A percentile compares a stretch with the other conserved stretches of the same genome.
Evolutionary conservation across 2,797 vertebrate species (phyloP).

Genomic region (Pelobates cultripes): DNA sequence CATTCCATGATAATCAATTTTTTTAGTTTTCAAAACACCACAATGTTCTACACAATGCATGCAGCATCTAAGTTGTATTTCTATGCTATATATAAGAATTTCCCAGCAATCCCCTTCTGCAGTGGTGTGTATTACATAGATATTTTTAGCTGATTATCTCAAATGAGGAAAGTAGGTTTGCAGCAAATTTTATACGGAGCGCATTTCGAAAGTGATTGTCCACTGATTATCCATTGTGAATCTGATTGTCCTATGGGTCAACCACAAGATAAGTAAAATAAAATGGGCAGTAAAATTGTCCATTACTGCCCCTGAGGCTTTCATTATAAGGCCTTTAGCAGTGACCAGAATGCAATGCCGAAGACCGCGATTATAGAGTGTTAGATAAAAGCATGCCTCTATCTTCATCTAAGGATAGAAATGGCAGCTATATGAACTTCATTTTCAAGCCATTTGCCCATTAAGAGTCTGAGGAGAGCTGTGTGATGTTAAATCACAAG

Average conservation of each 20-base stretch:
- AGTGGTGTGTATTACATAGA: too few relatives aligned
- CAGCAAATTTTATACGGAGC: conserved; percentile 5
- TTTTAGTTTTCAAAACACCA: too few relatives aligned
- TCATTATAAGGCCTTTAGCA: conserved; percentile 30
- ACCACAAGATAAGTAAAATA: conserved; percentile 22
- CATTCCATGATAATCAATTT: too few relatives aligned
- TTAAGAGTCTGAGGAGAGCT: conserved; percentile 49
- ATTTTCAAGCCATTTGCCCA: conserved; percentile 54
- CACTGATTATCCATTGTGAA: conserved; percentile 51
- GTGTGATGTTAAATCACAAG: conserved; percentile 51
- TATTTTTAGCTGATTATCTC: too few relatives aligned
- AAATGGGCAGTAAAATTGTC: conserved; percentile 42
- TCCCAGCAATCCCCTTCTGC: too few relatives aligned
- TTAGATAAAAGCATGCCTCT: conserved; percentile 43
- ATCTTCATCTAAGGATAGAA: conserved; percentile 33
- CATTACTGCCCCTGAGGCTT: conserved; percentile 43
- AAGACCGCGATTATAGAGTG: conserved; percentile 17
- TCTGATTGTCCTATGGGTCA: conserved; percentile 34
- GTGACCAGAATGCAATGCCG: conserved; percentile 4
- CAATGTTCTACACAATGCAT: too few relatives aligned
- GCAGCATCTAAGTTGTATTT: too few relatives aligned
- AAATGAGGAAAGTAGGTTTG: too few relatives aligned
- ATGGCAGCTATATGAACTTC: conserved; percentile 45
- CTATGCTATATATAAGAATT: too few relatives aligned
- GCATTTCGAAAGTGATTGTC: conserved; percentile 37